Evolutionary conservation across 2,797 vertebrate genomes (phyloP), one percentile per base, ranked within the genome.

Genomic region (Spea hammondii): DNA sequence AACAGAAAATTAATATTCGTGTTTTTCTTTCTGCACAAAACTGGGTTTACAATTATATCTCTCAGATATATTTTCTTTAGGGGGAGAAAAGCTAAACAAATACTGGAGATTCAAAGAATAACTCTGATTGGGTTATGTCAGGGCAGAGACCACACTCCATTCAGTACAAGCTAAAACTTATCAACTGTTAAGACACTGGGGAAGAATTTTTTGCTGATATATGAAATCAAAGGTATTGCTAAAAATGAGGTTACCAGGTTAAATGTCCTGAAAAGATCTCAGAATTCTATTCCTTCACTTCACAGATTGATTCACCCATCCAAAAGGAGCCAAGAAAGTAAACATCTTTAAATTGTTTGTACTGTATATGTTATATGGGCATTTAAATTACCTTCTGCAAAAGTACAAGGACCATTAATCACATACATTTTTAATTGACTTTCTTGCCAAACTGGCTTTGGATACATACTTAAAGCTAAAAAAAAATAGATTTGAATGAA

Each of bases 361-460:
- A 11, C 32, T 0, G 13, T 86, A 68, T 84, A 64, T 85, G 82
- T 84, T 84, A 85, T 84, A 86, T 82, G 89, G 88, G 87, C 85
- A 89, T 89, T 89, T 85, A 88, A 89, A 89, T 89, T 80, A 88
- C 84, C 85, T 86, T 85, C 87, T 87, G 84, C 79, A 85, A 82
- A 79, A 83, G 85, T 84, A 85, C 85, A 84, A 82, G 74, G 85
- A 84, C 85, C 86, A 84, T 89, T 89, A 88, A 89, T 89, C 88
- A 89, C 84, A 86, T 84, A 82, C 83, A 86, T 71, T 6, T 87
- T 90, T 89, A 89, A 90, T 89, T 89, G 89, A 79, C 86, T 90
- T 88, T 84, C 82, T 85, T 89, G 85, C 86, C 87, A 88, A 89
- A 88, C 88, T 90, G 87, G 87, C 88, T 87, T 86, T 85, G 87